phyloP scores from a whole-genome alignment of 1,140 invertebrate species.

The Nymphalis io region DNA sequence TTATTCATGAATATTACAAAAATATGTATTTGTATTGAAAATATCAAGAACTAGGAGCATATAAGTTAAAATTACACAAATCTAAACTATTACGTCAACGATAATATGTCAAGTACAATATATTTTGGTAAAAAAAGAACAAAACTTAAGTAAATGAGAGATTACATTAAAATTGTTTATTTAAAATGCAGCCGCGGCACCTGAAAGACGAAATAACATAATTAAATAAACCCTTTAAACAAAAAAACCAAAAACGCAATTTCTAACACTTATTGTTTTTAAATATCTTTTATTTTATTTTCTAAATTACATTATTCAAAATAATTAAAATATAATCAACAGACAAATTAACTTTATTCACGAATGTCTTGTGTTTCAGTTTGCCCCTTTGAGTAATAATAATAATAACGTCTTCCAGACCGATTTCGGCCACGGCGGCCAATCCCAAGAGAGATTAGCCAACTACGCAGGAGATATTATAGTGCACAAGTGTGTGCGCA shows the following conservation, averaged over 20 bases:
- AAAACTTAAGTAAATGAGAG: conserved; percentile 60
- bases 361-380: no score
- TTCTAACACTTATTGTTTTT: no score
- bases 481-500: no score
- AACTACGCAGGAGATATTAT: no score
- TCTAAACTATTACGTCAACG: background rate
- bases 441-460: no score
- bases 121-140: conserved; percentile 56
- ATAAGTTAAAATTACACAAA: background rate
- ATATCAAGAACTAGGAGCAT: background rate
- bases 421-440: no score
- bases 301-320: no score
- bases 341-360: no score
- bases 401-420: no score
- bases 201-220: conserved; percentile 47
- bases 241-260: background rate
- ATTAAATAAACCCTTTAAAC: conserved; percentile 15
- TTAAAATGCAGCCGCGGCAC: conserved; percentile 26
- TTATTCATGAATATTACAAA: background rate
- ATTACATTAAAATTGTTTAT: conserved; percentile 52
- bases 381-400: no score
- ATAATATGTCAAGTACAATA: background rate
- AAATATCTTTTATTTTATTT: no score
- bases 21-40: conserved; percentile 1
- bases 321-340: no score